Evolutionary conservation across 2,797 vertebrate species (phyloP).

Genomic region (Eospalax fontanierii): DNA sequence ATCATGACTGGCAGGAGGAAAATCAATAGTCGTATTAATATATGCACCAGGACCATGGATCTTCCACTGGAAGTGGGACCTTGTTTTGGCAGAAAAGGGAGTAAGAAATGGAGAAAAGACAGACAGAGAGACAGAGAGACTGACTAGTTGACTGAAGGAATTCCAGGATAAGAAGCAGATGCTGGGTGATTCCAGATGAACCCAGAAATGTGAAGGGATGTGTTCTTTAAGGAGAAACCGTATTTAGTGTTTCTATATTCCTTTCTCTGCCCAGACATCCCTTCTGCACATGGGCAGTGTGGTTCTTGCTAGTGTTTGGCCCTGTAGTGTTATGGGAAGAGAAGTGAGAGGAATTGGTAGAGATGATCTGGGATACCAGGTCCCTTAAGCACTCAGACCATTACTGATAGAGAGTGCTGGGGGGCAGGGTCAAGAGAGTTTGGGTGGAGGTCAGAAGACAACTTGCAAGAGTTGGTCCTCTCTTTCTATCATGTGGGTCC

Average conservation of each 20-base stretch:
- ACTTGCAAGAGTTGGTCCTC: no score
- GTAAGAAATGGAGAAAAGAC: not conserved
- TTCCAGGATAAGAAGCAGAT: not conserved
- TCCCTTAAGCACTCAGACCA: not conserved
- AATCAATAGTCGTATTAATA: conserved; percentile 88
- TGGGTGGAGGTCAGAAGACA: no score
- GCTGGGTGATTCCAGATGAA: rapidly evolving
- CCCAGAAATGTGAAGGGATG: not conserved
- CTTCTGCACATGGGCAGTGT: rapidly evolving
- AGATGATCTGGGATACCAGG: no score
- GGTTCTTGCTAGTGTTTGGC: not conserved
- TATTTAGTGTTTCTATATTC: not conserved
- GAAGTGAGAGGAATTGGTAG: no score
- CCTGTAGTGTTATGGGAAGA: not conserved
- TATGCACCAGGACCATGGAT: conserved; percentile 70
- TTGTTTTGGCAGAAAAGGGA: conserved; percentile 36
- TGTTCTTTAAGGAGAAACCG: not conserved
- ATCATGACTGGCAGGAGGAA: conserved; percentile 85
- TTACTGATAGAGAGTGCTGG: not conserved
- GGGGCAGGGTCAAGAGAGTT: not conserved
- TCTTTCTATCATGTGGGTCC: no score
- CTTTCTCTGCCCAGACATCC: not conserved
- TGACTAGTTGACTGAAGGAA: not conserved
- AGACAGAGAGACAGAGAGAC: conserved; percentile 3
- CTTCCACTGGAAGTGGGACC: conserved; percentile 68